Evolutionary conservation across 2,797 vertebrate genomes (phyloP).

Genomic region (Decapterus maruadsi): DNA sequence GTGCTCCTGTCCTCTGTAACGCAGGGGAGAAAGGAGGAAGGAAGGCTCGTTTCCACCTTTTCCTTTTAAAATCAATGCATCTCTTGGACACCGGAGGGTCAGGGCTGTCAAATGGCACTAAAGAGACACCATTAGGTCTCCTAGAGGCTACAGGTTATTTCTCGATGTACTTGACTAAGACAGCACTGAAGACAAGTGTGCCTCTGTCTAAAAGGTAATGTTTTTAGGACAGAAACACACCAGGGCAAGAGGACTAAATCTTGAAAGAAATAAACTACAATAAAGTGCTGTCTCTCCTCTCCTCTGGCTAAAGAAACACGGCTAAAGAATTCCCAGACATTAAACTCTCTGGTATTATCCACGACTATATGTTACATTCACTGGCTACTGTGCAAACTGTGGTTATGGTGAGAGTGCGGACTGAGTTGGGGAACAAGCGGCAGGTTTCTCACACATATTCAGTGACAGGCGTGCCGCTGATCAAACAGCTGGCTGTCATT

Average conservation of each 20-base stretch:
- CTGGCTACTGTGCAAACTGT: constrained; percentile 60
- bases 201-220: constrained; percentile 62
- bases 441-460: constrained; percentile 84
- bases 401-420: constrained; percentile 55
- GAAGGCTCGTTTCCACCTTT: constrained; percentile 58
- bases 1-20: constrained; percentile 61
- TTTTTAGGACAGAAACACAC: constrained; percentile 44
- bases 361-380: constrained; percentile 58
- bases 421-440: constrained; percentile 58
- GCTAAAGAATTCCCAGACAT: constrained; percentile 46
- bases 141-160: constrained; percentile 71
- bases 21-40: constrained; percentile 46
- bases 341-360: constrained; percentile 49
- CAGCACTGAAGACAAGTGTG: constrained; percentile 70
- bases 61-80: constrained; percentile 76
- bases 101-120: constrained; percentile 70
- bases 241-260: constrained; percentile 24
- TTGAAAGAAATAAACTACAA: constrained; percentile 21
- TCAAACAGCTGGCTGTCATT: constrained; percentile 82
- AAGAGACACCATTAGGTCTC: constrained; percentile 76
- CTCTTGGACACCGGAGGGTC: constrained; percentile 62
- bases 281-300: constrained; percentile 19
- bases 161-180: constrained; percentile 69
- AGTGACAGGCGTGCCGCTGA: constrained; percentile 73
- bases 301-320: too few relatives aligned